Evolutionary conservation across 2,888 invertebrate species (phyloP), one percentile per base, ranked within the genome.

Genomic region (Pristionchus mayeri): DNA sequence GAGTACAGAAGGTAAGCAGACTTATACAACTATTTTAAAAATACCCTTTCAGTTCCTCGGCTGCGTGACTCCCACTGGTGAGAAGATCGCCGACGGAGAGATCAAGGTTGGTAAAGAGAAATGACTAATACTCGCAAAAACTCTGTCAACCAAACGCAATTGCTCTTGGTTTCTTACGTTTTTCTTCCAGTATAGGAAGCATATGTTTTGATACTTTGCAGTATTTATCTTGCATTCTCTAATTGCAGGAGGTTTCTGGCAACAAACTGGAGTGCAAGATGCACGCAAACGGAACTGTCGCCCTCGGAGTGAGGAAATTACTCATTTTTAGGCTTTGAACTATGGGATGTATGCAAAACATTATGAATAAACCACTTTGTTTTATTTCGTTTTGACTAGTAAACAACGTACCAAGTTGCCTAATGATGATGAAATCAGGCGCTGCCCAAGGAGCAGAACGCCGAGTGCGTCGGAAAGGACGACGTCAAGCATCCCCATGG

Each of bases 221-320:
- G 13, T 44, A 44, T 9, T 9, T 9, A 44, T 44, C 21, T 13
- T 13, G 7, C 3, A 27, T 27, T 30, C 24, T 27, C 3, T 27
- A 16, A 18, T 57, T 37, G 0, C 37, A 57, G 81, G 44, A 76
- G 85, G 76, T 88, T 63, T 82, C 84, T 18, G 89, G 88, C 80
- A 84, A 87, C 80, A 87, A 87, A 13, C 85, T 90, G 67, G 86
- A 87, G 75, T 90, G 90, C 83, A 84, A 87, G 85, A 85, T 88
- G 82, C 87, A 88, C 82, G 81, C 85, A 7, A 88, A 89, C 79
- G 90, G 90, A 85, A 90, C 89, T 11, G 86, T 90, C 86, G 85
- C 88, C 2, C 84, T 84, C 13, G 60, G 44, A 21, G 81, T 82
- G 37, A 37, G 24, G 18, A 6, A 67, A 44, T 44, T 9, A 44